Base-by-base conservation (phyloP, 2,888 invertebrate species). In the Neoscelio sp. region DNA sequence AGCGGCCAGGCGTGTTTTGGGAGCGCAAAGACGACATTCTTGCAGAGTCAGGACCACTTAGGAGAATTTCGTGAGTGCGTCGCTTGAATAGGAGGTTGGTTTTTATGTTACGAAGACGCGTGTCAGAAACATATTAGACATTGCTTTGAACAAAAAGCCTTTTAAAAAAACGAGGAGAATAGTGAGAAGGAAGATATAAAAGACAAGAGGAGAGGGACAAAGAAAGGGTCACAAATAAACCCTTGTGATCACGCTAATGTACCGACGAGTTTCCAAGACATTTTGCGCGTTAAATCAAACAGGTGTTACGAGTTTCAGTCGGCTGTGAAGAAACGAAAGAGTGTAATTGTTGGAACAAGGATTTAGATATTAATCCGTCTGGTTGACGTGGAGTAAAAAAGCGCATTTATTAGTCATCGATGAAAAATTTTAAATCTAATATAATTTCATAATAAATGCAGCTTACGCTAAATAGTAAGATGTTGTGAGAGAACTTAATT, bases 11-110 rank as follows among this genome's bases (percentile, higher is more conserved):
- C 50, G 75, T 60, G 73, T 73, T 71, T 52, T 38, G 44, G 52
- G 67, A 67, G 71, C 60, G 75, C 54, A 81, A 81, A 80, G 83
- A 83, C 76, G 71, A 79, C 71, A 82, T 82, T 83, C 82, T 83
- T 84, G 83, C 83, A 83, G 82, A 83, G 83, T 84, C 83, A 84
- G 82, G 60, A 76, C 82, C 84, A 83, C 82, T 83, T 84, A 82
- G 70, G 58, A 62, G 71, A 62, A 75, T 62, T 71, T 67, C 68
- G 60, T 52, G 67, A 73, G 50, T 48, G 52, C 67, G 73, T 23
- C 52, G 48, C 40, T 60, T 79, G 75, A 80, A 80, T 81, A 76
- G 83, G 76, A 35, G 78, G 58, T 71, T 73, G 80, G 78, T 81
- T 83, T 80, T 80, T 71, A 58, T 80, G 76, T 68, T 74, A 65